Evolutionary conservation across 2,888 invertebrate genomes (phyloP).

Genomic region (Aphodius sticticus): DNA sequence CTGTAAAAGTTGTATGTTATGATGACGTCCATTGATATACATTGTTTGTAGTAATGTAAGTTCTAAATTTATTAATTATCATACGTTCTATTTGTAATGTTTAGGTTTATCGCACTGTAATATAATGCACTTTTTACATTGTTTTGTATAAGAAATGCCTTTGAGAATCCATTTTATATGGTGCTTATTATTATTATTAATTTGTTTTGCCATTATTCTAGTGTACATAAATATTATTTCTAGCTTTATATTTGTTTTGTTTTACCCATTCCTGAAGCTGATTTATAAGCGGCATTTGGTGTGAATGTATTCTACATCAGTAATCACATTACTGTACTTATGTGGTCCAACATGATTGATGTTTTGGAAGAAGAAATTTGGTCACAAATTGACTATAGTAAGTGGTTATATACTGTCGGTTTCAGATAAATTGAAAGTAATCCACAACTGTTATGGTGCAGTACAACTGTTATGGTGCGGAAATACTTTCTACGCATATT

Average conservation of each 20-base stretch:
- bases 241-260: slow-evolving; percentile 27
- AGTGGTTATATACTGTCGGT: too few relatives aligned
- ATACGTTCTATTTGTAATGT: slow-evolving; percentile 10
- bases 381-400: too few relatives aligned
- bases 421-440: too few relatives aligned
- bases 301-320: too few relatives aligned
- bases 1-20: not conserved
- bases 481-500: too few relatives aligned
- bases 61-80: slow-evolving; percentile 9
- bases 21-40: slow-evolving; percentile 17
- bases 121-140: slow-evolving; percentile 36
- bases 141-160: slow-evolving; percentile 31
- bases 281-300: not conserved
- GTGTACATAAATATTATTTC: slow-evolving; percentile 42
- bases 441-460: too few relatives aligned
- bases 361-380: too few relatives aligned
- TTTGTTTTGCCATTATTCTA: slow-evolving; percentile 40
- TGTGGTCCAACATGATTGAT: too few relatives aligned
- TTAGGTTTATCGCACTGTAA: slow-evolving; percentile 34
- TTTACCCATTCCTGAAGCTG: slow-evolving; percentile 14
- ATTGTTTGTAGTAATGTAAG: not conserved
- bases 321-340: too few relatives aligned
- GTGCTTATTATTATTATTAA: slow-evolving; percentile 32
- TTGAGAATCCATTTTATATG: slow-evolving; percentile 30
- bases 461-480: too few relatives aligned